These are phyloP conservation scores for Sesia bembeciformis DNA, from an alignment of 2,888 invertebrate genomes.

Conservation along the genomic window DNA sequence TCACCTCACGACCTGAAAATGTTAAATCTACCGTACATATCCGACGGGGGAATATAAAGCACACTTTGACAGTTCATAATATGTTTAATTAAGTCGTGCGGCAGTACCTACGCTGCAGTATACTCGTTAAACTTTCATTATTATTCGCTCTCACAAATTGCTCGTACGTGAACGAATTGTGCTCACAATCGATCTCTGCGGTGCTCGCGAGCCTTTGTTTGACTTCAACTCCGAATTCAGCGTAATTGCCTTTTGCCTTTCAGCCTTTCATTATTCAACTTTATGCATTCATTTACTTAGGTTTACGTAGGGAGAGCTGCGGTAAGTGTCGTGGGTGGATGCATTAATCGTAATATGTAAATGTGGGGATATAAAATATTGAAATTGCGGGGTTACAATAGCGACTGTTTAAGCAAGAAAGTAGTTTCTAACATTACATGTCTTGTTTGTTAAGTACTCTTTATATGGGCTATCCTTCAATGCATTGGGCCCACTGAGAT, in stretches of 20 bases:
- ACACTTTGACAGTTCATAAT: slow-evolving; percentile 39
- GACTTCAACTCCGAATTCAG: slow-evolving; percentile 70
- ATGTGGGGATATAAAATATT: slow-evolving; percentile 67
- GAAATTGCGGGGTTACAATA: slow-evolving; percentile 56
- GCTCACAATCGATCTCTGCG: slow-evolving; percentile 65
- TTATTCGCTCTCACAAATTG: slow-evolving; percentile 66
- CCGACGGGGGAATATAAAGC: background rate
- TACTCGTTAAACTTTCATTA: slow-evolving; percentile 70
- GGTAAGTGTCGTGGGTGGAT: slow-evolving; percentile 67
- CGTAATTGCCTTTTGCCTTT: slow-evolving; percentile 73
- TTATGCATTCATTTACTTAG: slow-evolving; percentile 73
- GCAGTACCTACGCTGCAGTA: slow-evolving; percentile 37
- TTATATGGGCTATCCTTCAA: no score
- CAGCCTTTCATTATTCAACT: slow-evolving; percentile 73
- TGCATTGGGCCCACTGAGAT: no score
- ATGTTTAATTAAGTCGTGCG: slow-evolving; percentile 58
- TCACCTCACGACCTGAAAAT: background rate
- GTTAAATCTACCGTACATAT: background rate
- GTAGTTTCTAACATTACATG: background rate
- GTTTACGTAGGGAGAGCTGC: slow-evolving; percentile 66
- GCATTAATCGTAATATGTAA: slow-evolving; percentile 72
- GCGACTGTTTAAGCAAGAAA: slow-evolving; percentile 21
- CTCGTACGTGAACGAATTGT: slow-evolving; percentile 68
- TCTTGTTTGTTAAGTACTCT: no score
- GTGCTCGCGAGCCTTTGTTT: slow-evolving; percentile 64